Evolutionary conservation across 1,140 invertebrate genomes (phyloP), one percentile per base, ranked within the genome.

Genomic region (Psix sp.): DNA sequence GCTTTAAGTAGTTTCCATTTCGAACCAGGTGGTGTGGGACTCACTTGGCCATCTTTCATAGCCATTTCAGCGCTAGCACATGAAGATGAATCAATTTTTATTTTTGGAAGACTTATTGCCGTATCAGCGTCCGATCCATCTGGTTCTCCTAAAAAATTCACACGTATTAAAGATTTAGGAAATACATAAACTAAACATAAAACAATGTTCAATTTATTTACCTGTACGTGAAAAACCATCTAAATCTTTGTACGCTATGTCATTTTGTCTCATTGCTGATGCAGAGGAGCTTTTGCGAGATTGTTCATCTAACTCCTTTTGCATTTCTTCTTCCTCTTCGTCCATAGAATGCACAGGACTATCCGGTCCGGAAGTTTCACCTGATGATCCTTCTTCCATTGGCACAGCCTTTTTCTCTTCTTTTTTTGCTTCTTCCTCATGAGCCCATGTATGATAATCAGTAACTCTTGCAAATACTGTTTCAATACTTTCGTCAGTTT

Each of bases 1-100:
- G 95, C 94, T 85, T 96, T 96, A 7, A 96, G 83, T 13, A 96
- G 86, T 82, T 96, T 95, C 95, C 95, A 96, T 85, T 95, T 96
- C 77, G 94, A 95, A 17, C 92, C 91, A 38, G 90, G 88, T 20
- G 90, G 89, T 13, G 86, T 88, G 42, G 89, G 87, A 74, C 86
- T 90, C 76, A 77, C 86, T 86, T 74, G 86, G 75, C 77, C 86
- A 79, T 80, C 88, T 80, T 84, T 88, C 59, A 83, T 35, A 14
- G 75, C 80, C 0, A 77, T 67, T 20, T 77, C 84, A 65, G 81
- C 86, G 66, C 76, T 82, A 18, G 78, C 79, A 74, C 72, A 84
- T 15, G 80, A 84, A 63, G 72, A 84, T 31, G 71, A 75, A 79
- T 88, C 83, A 77, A 90, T 87, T 84, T 89, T 83, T 76, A 90